A percentile compares a stretch with the other conserved stretches of the same genome.
Evolutionary conservation across 1,140 invertebrate species (phyloP).

Genomic region (Drosophila carrolli): DNA sequence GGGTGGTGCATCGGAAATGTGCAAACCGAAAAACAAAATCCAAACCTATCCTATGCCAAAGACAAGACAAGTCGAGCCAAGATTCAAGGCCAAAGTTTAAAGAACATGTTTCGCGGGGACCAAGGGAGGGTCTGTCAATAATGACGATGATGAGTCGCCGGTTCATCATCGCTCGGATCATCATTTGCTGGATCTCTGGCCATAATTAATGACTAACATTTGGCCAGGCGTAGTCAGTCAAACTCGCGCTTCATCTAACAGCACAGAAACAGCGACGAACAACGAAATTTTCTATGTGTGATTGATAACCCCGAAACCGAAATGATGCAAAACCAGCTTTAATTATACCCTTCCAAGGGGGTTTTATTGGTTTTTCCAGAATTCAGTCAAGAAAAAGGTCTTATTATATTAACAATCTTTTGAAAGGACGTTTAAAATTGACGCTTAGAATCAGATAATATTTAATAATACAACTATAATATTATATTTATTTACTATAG

Average conservation of each 20-base stretch:
- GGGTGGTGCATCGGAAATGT: conserved; percentile 48
- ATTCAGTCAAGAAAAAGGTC: too few relatives aligned
- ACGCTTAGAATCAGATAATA: not conserved
- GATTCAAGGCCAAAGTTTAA: conserved; percentile 79
- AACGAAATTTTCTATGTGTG: conserved; percentile 74
- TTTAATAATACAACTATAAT: too few relatives aligned
- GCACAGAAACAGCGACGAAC: conserved; percentile 28
- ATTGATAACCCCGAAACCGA: conserved; percentile 73
- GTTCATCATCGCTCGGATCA: conserved; percentile 59
- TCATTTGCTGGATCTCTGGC: conserved; percentile 59
- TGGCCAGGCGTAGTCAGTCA: conserved; percentile 80
- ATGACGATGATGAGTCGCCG: conserved; percentile 78
- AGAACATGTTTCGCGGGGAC: conserved; percentile 63
- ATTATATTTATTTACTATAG: too few relatives aligned
- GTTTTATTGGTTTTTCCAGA: not conserved
- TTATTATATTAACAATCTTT: not conserved
- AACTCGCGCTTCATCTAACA: conserved; percentile 79
- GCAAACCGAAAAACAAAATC: conserved; percentile 36
- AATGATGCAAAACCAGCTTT: conserved; percentile 75
- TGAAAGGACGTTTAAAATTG: not conserved
- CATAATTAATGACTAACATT: conserved; percentile 83
- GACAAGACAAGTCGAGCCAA: conserved; percentile 40
- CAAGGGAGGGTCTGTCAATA: conserved; percentile 63
- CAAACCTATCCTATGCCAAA: conserved; percentile 37
- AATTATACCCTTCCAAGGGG: conserved; percentile 11